phyloP scores from a whole-genome alignment of 23 tunicate genomes.

The Clavelina lepadiformis region DNA sequence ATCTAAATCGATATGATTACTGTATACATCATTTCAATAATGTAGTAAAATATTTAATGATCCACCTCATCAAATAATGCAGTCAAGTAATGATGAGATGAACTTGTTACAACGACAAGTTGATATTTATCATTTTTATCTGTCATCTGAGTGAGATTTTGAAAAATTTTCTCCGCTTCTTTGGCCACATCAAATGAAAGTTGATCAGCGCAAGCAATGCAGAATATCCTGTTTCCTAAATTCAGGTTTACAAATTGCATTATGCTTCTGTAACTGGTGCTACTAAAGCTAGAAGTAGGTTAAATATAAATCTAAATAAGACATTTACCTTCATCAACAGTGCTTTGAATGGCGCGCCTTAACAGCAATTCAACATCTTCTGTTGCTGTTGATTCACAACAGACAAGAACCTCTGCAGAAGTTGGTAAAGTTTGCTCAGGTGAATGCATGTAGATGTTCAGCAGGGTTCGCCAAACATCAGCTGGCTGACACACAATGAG shows the following conservation, averaged over 20 bases:
- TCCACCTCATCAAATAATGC: slow-evolving; percentile 48
- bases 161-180: slow-evolving; percentile 21
- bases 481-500: slow-evolving; percentile 32
- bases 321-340: slow-evolving; percentile 3
- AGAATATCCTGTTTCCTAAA: slow-evolving; percentile 25
- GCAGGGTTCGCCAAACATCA: slow-evolving; percentile 16
- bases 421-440: slow-evolving; percentile 30
- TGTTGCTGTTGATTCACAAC: slow-evolving; percentile 35
- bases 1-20: no score
- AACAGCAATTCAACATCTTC: slow-evolving; percentile 54
- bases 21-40: no score
- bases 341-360: slow-evolving; percentile 33
- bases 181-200: slow-evolving; percentile 31
- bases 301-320: no score
- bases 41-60: not conserved
- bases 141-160: slow-evolving; percentile 10
- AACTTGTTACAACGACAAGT: slow-evolving; percentile 41
- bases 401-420: slow-evolving; percentile 37
- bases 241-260: no score
- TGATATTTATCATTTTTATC: slow-evolving; percentile 25
- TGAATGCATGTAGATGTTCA: slow-evolving; percentile 40
- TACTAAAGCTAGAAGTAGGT: no score
- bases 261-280: no score
- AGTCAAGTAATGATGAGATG: slow-evolving; percentile 48
- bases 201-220: slow-evolving; percentile 55